Evolutionary conservation across 2,113 vertebrate species (phyloP).

Genomic region (Perca schrenkii): DNA sequence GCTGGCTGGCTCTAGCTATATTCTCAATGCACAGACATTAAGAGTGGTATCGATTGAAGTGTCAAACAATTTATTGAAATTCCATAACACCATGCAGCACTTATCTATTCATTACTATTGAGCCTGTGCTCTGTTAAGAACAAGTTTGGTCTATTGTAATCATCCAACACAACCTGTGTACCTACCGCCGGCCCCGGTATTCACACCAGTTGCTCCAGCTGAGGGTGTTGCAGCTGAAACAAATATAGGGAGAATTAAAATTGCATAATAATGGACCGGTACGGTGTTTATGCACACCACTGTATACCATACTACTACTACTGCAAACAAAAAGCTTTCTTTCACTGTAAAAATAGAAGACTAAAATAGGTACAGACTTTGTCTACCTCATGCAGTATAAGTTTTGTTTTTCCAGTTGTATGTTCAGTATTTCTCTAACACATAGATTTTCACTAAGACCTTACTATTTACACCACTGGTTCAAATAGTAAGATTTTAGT

Average conservation of each 20-base stretch:
- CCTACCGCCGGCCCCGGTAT: neutral
- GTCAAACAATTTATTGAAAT: neutral
- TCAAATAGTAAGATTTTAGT: no score
- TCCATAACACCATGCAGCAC: neutral
- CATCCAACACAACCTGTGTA: neutral
- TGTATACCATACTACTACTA: neutral
- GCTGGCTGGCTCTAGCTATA: neutral
- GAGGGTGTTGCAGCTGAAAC: conserved; percentile 21
- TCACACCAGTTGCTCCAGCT: neutral
- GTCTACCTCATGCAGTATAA: no score
- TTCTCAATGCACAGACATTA: neutral
- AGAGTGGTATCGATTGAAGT: neutral
- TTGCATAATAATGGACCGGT: no score
- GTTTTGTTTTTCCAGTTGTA: no score
- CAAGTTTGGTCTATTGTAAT: neutral
- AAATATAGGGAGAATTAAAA: neutral
- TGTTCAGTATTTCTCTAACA: no score
- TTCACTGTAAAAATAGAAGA: neutral
- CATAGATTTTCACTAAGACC: no score
- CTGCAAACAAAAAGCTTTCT: neutral
- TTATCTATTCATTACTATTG: neutral
- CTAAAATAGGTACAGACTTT: no score
- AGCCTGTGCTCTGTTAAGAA: neutral
- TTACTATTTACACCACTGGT: no score
- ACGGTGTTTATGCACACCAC: neutral